Conservation (phyloP, 2,797 vertebrate species). For the Poecilia velifera region DNA sequence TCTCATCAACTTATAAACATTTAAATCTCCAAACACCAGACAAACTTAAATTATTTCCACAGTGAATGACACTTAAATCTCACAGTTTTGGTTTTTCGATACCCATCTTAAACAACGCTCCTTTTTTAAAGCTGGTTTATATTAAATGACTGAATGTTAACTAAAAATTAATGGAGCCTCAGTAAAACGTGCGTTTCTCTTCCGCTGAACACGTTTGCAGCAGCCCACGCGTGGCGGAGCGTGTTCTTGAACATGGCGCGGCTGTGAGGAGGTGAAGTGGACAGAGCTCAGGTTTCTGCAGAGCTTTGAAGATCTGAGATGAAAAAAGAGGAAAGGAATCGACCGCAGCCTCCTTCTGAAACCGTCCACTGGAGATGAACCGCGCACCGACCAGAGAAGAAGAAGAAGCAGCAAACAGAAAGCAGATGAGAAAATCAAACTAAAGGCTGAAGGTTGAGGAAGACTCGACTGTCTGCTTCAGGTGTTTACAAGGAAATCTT, state of each 20-base stretch:
- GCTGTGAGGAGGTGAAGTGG: constrained; percentile 20
- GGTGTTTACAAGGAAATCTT: constrained; percentile 38
- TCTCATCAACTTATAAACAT: too few relatives aligned
- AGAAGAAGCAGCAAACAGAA: constrained; percentile 19
- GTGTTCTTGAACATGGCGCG: constrained; percentile 21
- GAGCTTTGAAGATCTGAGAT: constrained; percentile 35
- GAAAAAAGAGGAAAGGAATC: constrained; percentile 35
- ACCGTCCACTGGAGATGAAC: constrained; percentile 30
- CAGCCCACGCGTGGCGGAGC: background rate
- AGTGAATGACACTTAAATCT: too few relatives aligned
- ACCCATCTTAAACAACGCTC: too few relatives aligned
- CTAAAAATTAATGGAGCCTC: constrained; percentile 42
- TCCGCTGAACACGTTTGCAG: constrained; percentile 11
- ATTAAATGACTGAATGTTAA: constrained; percentile 39
- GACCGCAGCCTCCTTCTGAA: constrained; percentile 34
- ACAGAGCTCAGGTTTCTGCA: constrained; percentile 17
- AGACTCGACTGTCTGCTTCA: constrained; percentile 50
- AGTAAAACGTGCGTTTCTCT: constrained; percentile 47
- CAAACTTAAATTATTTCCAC: too few relatives aligned
- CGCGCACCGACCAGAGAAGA: constrained; percentile 16
- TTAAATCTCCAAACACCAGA: too few relatives aligned
- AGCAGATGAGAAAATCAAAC: constrained; percentile 43
- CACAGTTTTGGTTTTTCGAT: too few relatives aligned
- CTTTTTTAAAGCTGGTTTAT: background rate
- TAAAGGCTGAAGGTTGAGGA: constrained; percentile 43